Conservation (phyloP, 2,888 invertebrate genomes). For the Stegophylla sp. region DNA sequence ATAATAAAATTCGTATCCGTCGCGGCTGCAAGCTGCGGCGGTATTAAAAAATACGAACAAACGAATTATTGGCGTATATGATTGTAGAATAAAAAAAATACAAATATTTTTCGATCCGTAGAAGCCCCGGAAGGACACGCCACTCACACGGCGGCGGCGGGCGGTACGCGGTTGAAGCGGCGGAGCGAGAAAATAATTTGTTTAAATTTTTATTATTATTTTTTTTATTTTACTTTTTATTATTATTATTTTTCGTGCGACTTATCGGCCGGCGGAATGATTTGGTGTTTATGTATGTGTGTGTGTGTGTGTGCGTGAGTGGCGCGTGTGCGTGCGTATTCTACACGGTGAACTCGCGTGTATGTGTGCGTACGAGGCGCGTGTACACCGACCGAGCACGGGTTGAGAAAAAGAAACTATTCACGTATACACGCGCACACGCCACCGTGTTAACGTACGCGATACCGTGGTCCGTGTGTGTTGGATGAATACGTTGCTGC, state of each 20-base stretch:
- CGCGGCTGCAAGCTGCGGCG: no score
- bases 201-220: no score
- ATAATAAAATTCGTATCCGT: no score
- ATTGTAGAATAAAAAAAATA: no score
- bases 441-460: neutral
- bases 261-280: constrained; percentile 17
- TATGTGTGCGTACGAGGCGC: neutral
- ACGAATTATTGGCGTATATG: no score
- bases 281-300: neutral
- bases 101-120: no score
- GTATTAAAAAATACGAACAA: no score
- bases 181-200: neutral
- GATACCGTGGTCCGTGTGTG: neutral
- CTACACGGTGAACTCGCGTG: neutral
- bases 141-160: neutral
- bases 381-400: constrained; percentile 7
- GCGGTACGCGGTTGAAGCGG: neutral
- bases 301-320: neutral
- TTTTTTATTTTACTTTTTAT: no score
- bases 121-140: neutral
- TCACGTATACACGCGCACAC: neutral
- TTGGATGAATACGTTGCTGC: no score
- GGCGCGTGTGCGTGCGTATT: neutral
- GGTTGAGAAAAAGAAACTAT: constrained; percentile 26
- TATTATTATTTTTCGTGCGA: neutral